Conservation (phyloP, 2,888 invertebrate genomes). For the Lasioglossum oenotherae region DNA sequence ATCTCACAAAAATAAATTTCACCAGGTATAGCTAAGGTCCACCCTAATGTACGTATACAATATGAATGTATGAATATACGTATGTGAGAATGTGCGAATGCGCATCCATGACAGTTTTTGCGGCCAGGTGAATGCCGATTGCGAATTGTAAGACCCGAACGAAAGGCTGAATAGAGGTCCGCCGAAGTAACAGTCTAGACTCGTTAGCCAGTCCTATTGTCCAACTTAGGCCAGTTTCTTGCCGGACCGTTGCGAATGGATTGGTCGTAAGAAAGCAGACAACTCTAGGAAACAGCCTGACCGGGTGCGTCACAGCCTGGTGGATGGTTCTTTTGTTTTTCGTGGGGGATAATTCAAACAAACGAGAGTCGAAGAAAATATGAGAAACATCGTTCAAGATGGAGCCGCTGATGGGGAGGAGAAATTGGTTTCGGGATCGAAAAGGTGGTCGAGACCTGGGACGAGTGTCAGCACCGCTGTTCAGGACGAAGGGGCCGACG, state of each 20-base stretch:
- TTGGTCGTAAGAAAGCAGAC: background rate
- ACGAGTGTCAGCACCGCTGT: conserved; percentile 57
- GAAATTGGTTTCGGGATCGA: conserved; percentile 59
- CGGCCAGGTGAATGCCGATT: background rate
- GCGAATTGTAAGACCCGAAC: background rate
- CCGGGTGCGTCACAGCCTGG: background rate
- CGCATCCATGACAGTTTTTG: background rate
- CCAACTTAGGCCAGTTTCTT: background rate
- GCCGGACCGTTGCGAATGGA: background rate
- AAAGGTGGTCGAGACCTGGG: conserved; percentile 30
- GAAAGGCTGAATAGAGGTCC: background rate
- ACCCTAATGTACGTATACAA: background rate
- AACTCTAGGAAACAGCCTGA: background rate
- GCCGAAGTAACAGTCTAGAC: background rate
- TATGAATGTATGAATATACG: background rate
- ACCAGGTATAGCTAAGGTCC: no score
- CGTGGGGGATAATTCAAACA: conserved; percentile 55
- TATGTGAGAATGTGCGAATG: background rate
- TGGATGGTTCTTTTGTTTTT: background rate
- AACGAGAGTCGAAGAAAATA: conserved; percentile 55
- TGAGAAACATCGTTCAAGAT: conserved; percentile 66
- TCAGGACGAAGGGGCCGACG: conserved; percentile 44
- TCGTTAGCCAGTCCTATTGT: background rate
- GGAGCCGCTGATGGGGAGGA: conserved; percentile 20
- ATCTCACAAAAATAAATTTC: no score